A percentile compares a stretch with the other conserved stretches of the same genome.
Evolutionary conservation across 1,140 invertebrate species (phyloP).

Genomic region (Wiebesia pumilae): DNA sequence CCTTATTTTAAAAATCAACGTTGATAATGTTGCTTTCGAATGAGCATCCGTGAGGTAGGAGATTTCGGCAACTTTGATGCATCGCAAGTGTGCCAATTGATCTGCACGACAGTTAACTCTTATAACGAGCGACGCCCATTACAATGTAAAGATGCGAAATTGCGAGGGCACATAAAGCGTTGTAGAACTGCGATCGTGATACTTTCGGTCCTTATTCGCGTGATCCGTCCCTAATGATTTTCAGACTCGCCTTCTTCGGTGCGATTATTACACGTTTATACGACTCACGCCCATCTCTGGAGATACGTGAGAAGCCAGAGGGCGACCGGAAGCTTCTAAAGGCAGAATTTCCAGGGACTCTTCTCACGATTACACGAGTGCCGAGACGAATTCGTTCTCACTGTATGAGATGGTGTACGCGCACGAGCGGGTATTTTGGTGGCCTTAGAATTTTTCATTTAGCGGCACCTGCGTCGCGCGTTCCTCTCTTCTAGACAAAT

Average conservation of each 20-base stretch:
- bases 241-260: background rate
- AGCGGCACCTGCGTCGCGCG: background rate
- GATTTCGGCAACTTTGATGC: background rate
- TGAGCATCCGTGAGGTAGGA: background rate
- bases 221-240: background rate
- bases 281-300: background rate
- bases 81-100: background rate
- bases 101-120: background rate
- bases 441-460: no score
- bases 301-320: slow-evolving; percentile 3
- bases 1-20: background rate
- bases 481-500: background rate
- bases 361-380: slow-evolving; percentile 22
- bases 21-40: background rate
- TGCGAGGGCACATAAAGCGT: background rate
- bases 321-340: slow-evolving; percentile 4
- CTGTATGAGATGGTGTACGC: no score
- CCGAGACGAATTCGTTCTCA: background rate
- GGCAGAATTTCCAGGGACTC: background rate
- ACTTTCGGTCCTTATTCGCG: background rate
- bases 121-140: background rate
- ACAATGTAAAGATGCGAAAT: background rate
- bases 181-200: slow-evolving; percentile 19
- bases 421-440: background rate
- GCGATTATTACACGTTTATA: background rate